Conservation (phyloP, 2,888 invertebrate genomes). For the Aporophyla nigra region DNA sequence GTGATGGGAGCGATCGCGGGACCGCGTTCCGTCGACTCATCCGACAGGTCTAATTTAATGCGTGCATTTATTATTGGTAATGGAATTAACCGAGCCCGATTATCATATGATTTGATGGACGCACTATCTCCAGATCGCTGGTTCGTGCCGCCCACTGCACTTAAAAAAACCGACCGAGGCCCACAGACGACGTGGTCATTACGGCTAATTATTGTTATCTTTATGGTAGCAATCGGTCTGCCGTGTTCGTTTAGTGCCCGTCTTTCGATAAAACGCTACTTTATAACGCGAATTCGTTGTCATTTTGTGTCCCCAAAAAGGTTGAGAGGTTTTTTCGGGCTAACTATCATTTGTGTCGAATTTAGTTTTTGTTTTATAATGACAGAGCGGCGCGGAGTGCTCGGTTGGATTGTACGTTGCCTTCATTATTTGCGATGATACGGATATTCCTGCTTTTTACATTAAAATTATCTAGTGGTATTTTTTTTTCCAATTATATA, state of each 20-base stretch:
- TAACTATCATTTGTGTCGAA: slow-evolving; percentile 71
- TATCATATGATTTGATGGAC: slow-evolving; percentile 91
- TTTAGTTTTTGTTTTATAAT: slow-evolving; percentile 81
- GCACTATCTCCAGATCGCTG: slow-evolving; percentile 87
- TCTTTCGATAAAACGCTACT: slow-evolving; percentile 82
- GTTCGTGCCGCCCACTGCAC: slow-evolving; percentile 86
- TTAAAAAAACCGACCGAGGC: slow-evolving; percentile 79
- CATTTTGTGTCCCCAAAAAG: slow-evolving; percentile 80
- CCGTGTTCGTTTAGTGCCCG: slow-evolving; percentile 81
- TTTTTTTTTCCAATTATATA: slow-evolving; percentile 75
- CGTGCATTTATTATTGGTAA: slow-evolving; percentile 91
- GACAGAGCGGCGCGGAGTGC: slow-evolving; percentile 81
- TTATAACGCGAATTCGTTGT: slow-evolving; percentile 84
- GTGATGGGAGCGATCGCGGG: slow-evolving; percentile 86
- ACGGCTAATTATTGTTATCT: slow-evolving; percentile 90
- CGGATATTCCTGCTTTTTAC: slow-evolving; percentile 81
- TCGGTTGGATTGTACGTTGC: slow-evolving; percentile 77
- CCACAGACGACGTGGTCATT: slow-evolving; percentile 87
- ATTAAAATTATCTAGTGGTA: slow-evolving; percentile 75
- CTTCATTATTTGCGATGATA: slow-evolving; percentile 90
- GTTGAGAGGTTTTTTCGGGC: slow-evolving; percentile 73
- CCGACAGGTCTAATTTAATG: slow-evolving; percentile 90
- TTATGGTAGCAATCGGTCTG: slow-evolving; percentile 88
- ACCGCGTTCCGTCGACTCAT: slow-evolving; percentile 88
- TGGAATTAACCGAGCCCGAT: slow-evolving; percentile 90